A percentile compares a stretch with the other conserved stretches of the same genome.
These are phyloP conservation scores for Ceryle rudis DNA, from an alignment of 2,797 vertebrate species.

Conservation along the genomic window DNA sequence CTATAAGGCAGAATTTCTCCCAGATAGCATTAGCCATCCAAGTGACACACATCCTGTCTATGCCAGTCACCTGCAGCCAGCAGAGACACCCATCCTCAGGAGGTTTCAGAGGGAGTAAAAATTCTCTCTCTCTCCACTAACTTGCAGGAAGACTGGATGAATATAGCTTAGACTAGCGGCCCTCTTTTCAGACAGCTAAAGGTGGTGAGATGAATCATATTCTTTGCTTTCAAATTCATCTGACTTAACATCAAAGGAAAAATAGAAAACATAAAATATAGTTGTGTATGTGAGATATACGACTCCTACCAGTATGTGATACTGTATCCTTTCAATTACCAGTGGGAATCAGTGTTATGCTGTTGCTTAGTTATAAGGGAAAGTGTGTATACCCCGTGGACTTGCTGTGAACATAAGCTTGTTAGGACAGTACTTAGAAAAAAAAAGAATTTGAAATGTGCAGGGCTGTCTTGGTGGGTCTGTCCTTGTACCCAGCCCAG, in stretches of 20 bases:
- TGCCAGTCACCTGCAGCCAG: not conserved
- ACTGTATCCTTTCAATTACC: not conserved
- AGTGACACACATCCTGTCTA: not conserved
- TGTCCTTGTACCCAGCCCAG: not conserved
- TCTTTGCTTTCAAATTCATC: not conserved
- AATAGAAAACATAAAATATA: not conserved
- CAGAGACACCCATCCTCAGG: not conserved
- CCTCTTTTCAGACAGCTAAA: not conserved
- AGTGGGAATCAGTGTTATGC: not conserved
- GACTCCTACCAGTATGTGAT: not conserved
- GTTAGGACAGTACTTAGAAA: not conserved
- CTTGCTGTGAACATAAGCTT: not conserved
- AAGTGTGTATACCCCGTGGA: not conserved
- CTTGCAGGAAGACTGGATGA: not conserved
- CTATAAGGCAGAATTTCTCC: not conserved
- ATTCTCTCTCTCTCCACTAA: not conserved
- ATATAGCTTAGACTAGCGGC: not conserved
- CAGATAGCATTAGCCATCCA: not conserved
- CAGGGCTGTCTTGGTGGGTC: not conserved
- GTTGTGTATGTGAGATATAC: not conserved
- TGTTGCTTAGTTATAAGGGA: not conserved
- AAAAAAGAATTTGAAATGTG: not conserved
- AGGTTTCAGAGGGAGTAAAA: not conserved
- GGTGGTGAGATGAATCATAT: fast-evolving
- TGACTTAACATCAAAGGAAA: not conserved